Evolutionary conservation across 2,113 vertebrate species (phyloP).

Genomic region (Balaenoptera acutorostrata): DNA sequence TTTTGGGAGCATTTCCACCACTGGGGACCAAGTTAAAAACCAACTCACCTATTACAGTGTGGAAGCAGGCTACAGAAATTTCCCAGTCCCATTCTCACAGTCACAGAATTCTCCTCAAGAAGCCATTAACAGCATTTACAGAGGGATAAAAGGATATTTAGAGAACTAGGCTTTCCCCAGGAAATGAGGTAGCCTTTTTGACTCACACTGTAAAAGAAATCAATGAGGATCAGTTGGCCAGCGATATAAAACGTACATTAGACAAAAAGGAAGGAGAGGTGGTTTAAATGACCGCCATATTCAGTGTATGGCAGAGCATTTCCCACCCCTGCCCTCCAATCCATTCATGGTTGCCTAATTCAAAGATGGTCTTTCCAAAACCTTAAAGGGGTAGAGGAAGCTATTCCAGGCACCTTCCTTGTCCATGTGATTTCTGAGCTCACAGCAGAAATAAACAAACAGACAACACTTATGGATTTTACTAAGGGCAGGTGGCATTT

Average conservation of each 20-base stretch:
- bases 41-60: neutral
- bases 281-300: neutral
- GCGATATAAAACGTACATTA: neutral
- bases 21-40: neutral
- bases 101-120: neutral
- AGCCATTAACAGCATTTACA: constrained; percentile 27
- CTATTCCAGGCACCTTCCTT: neutral
- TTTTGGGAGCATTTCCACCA: neutral
- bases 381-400: neutral
- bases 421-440: neutral
- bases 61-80: neutral
- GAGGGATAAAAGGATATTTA: constrained; percentile 35
- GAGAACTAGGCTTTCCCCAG: neutral
- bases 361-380: neutral
- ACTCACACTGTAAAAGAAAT: constrained; percentile 42
- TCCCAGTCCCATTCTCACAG: neutral
- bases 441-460: neutral
- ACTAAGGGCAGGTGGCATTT: neutral
- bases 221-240: constrained; percentile 8
- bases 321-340: neutral
- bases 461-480: neutral
- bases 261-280: neutral
- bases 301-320: neutral
- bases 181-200: constrained; percentile 54
- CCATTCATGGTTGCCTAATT: neutral